These are phyloP conservation scores for Dolomedes plantarius DNA, from an alignment of 2,888 invertebrate genomes.

Conservation along the genomic window DNA sequence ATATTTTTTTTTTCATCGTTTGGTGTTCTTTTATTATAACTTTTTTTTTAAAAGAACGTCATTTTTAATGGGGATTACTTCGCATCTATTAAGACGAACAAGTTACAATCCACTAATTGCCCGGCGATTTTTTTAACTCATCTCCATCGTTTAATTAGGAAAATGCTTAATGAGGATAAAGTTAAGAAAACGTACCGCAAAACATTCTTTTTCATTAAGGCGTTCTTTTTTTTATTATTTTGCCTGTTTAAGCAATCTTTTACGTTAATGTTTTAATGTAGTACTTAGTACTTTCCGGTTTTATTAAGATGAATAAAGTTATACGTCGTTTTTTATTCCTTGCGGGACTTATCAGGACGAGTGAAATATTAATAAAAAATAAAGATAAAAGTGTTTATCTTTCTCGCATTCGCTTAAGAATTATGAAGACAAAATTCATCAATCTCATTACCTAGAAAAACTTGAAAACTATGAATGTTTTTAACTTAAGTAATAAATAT, in stretches of 20 bases:
- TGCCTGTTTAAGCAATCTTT: conserved; percentile 13
- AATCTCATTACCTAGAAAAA: background rate
- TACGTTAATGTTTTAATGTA: conserved; percentile 34
- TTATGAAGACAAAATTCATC: conserved; percentile 10
- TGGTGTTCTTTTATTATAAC: background rate
- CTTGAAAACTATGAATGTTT: background rate
- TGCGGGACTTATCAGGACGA: background rate
- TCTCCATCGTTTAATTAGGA: conserved; percentile 53
- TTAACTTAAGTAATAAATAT: conserved; percentile 16
- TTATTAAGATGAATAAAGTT: conserved; percentile 16
- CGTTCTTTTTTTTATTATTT: conserved; percentile 18
- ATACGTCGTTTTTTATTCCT: background rate
- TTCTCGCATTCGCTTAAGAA: background rate
- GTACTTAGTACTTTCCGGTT: conserved; percentile 9
- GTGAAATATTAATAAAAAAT: conserved; percentile 1
- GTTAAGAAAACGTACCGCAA: conserved; percentile 47
- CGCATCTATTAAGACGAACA: conserved; percentile 65
- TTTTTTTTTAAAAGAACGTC: conserved; percentile 27
- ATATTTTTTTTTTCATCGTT: conserved; percentile 12
- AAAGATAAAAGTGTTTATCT: background rate
- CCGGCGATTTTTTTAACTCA: conserved; percentile 30
- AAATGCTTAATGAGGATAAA: conserved; percentile 64
- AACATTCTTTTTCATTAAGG: conserved; percentile 29
- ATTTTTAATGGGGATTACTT: conserved; percentile 69
- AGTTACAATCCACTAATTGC: conserved; percentile 66